Base-by-base conservation (phyloP, 1,140 invertebrate genomes). In the Leptinotarsa undecemlineata region DNA sequence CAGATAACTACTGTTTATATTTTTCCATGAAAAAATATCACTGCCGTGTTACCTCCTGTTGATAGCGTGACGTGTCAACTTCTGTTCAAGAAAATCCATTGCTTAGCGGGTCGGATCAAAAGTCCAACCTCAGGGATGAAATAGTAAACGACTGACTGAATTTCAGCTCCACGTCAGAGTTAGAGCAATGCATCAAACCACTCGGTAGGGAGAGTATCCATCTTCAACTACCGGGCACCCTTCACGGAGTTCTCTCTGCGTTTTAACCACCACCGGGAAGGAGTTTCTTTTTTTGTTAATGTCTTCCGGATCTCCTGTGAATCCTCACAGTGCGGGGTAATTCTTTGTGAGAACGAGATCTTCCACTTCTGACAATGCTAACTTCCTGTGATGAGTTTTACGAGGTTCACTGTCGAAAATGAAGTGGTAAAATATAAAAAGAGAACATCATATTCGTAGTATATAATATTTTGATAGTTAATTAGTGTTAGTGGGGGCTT, bases 151-250 rank as follows among this genome's bases (percentile, higher is more conserved):
- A 20, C 42, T 69, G 68, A 69, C 68, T 69, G 42, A 69, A 69
- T 69, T 69, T 33, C 26, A 51, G 19, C 42, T 47, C 17, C 68
- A n/a, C 48, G 68, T 48, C 42, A 51, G 42, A 47, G 17, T 69
- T 14, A 19, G 17, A 23, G 48, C 68, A 48, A 69, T 69, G 68
- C 51, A 69, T 69, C 68, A 69, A 51, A 48, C 42, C 20, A 20
- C 13, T 51, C 68, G 68, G 48, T 48, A 20, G 68, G 68, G 68
- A 69, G 47, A 23, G 48, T 21, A 69, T 69, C 48, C 68, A 51
- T 69, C 47, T 69, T 48, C 68, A 57, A 48, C 68, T 47, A 51
- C 68, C 47, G 48, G 17, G 68, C 14, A 57, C 51, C 15, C 51
- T 15, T 57, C 51, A 19, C 15, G 51, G n/a, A 57, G 51, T 67